Percentiles rank a stretch among this genome's conserved stretches.
Evolutionary conservation across 2,113 vertebrate species (phyloP).

Genomic region (Taxidea taxus): DNA sequence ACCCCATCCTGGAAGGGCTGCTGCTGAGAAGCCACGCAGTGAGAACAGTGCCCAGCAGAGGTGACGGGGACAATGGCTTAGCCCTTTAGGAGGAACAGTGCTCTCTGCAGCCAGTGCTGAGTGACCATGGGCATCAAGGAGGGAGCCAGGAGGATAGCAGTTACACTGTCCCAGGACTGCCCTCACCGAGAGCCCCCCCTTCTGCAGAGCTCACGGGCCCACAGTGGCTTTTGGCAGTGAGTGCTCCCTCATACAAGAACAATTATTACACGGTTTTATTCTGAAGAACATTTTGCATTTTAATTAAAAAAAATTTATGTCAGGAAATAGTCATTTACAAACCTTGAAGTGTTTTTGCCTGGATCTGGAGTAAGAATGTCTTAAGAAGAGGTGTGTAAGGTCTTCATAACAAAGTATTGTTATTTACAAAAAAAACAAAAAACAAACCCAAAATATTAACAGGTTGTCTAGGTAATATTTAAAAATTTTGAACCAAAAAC

Average conservation of each 20-base stretch:
- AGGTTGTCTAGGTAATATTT: conserved; percentile 80
- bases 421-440: conserved; percentile 83
- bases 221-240: conserved; percentile 53
- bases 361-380: conserved; percentile 86
- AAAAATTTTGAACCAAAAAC: conserved; percentile 81
- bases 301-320: conserved; percentile 86
- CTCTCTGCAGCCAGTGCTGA: not conserved
- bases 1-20: not conserved
- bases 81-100: conserved; percentile 45
- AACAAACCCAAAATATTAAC: conserved; percentile 63
- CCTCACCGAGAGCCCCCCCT: not conserved
- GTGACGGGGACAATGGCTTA: not conserved
- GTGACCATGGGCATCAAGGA: not conserved
- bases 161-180: not conserved
- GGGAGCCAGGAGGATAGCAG: not conserved
- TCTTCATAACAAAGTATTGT: conserved; percentile 84
- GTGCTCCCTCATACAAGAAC: conserved; percentile 76
- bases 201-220: not conserved
- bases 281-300: conserved; percentile 86
- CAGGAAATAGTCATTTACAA: conserved; percentile 88
- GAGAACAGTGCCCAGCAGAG: not conserved
- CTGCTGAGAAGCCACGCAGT: not conserved
- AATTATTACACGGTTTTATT: conserved; percentile 85
- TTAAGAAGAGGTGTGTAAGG: conserved; percentile 85
- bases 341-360: conserved; percentile 84